phyloP scores from a whole-genome alignment of 2,113 vertebrate species.

The Lagenorhynchus albirostris region DNA sequence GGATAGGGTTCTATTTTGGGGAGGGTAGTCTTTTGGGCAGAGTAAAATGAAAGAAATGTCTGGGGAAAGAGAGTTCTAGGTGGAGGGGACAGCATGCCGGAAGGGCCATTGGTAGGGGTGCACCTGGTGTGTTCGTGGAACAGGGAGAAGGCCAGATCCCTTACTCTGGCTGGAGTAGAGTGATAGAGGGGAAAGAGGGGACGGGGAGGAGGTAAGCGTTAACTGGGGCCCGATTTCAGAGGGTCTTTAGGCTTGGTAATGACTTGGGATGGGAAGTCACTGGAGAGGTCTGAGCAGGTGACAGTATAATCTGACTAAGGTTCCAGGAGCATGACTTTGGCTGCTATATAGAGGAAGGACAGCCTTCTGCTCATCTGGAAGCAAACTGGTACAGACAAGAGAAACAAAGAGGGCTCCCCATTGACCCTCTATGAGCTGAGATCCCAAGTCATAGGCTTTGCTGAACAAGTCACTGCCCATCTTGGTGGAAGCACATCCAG shows the following conservation, averaged over 20 bases:
- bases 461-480: not conserved
- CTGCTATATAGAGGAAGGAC: not conserved
- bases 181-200: not conserved
- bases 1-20: not conserved
- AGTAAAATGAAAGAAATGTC: not conserved
- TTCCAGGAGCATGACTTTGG: not conserved
- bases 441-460: not conserved
- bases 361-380: not conserved
- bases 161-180: not conserved
- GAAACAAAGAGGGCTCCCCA: not conserved
- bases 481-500: not conserved
- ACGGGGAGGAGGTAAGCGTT: not conserved
- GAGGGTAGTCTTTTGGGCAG: not conserved
- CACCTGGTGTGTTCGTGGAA: not conserved
- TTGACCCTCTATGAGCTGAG: not conserved
- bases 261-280: not conserved
- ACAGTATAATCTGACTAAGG: not conserved
- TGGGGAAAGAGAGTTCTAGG: not conserved
- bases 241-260: not conserved
- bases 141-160: not conserved
- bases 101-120: not conserved
- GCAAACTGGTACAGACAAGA: not conserved
- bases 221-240: not conserved
- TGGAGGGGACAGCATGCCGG: accelerated
- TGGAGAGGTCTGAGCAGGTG: not conserved